Evolutionary conservation across 2,888 invertebrate species (phyloP), one percentile per base, ranked within the genome.

Genomic region (Ptychoptera albimana): DNA sequence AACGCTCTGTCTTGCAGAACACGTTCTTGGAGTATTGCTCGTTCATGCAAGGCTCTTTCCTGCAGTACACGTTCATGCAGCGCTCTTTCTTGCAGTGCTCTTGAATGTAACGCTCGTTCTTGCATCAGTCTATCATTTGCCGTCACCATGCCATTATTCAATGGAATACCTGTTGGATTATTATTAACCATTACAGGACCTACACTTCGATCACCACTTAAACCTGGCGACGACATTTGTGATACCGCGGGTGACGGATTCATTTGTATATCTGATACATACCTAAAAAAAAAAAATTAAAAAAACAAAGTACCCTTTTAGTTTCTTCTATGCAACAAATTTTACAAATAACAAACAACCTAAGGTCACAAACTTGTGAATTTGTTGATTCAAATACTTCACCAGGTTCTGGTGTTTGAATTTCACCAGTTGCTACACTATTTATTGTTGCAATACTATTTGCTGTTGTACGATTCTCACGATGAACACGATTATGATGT

Each of bases 401-500:
- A n/a, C 50, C 51, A 23, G 52, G 49, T 42, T 53, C 23, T 3
- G 23, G 23, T 7, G 23, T 23, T 23, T 23, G 23, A 43, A 50
- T 52, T 43, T 50, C 53, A 31, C 54, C 54, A 50, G 66, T 64
- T 38, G 69, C 68, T 43, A 69, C 67, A 53, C 67, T 70, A 60
- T 66, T 66, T 53, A 71, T 64, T 37, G 68, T 66, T 35, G 66
- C 68, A 53, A 72, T 66, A 54, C 72, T 72, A 59, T 68, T 71
- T 15, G 71, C 72, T 57, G 71, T 71, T 58, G 71, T 71, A 59
- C 72, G 68, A 56, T 71, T 71, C 53, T 72, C 72, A 12, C 77
- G 77, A 60, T 82, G 82, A 50, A 82, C 79, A 54, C 80, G 76
- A 63, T 81, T 80, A 65, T 78, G 78, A 62, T 84, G 83, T 54